Evolutionary conservation across 1,140 invertebrate genomes (phyloP).

Genomic region (Propsilocerus akamusi): DNA sequence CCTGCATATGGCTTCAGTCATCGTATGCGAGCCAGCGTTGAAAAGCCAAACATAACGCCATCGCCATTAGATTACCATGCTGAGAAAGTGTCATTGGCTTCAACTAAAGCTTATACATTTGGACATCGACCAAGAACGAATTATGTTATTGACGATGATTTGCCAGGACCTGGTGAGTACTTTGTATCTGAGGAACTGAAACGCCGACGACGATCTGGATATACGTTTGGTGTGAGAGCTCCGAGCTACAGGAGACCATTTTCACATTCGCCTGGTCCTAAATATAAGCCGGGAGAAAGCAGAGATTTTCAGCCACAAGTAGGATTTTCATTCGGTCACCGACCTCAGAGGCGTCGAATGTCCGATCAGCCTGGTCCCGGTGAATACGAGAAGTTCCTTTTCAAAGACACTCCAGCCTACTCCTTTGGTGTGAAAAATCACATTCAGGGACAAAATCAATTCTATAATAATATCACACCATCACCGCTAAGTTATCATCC

Average conservation of each 20-base stretch:
- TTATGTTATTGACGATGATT: not conserved
- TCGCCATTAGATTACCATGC: constrained; percentile 41
- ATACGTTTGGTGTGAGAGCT: not conserved
- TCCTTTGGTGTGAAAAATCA: constrained; percentile 36
- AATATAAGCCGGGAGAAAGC: not conserved
- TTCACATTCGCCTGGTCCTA: not conserved
- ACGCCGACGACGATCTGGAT: not conserved
- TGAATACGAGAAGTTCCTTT: too few relatives aligned
- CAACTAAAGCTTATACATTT: not conserved
- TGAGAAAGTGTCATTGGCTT: constrained; percentile 26
- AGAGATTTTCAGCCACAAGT: not conserved
- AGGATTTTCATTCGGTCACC: not conserved
- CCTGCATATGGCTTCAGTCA: constrained; percentile 1
- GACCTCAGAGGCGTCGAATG: too few relatives aligned
- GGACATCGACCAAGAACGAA: not conserved
- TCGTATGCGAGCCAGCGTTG: constrained; percentile 19
- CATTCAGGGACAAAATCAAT: too few relatives aligned
- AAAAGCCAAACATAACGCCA: constrained; percentile 35
- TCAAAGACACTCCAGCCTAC: constrained; percentile 36
- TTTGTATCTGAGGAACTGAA: not conserved
- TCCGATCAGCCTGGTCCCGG: too few relatives aligned
- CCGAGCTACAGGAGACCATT: not conserved
- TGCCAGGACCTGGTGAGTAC: not conserved
- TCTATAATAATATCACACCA: too few relatives aligned
- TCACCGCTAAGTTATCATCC: not conserved